Evolutionary conservation across 2,888 invertebrate genomes (phyloP).

Genomic region (Agapostemon virescens): DNA sequence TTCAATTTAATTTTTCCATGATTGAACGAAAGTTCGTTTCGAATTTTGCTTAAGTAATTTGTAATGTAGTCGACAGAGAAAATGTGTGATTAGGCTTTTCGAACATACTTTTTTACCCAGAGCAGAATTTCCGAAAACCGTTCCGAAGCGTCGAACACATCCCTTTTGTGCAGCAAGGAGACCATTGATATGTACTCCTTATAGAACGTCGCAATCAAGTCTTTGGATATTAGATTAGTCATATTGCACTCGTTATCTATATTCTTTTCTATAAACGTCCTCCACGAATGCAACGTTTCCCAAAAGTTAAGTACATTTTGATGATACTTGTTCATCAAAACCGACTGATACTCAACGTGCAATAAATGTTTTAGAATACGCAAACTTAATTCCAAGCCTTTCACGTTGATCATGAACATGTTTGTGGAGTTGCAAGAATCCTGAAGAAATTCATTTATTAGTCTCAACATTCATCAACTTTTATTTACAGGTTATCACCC

Average conservation of each 20-base stretch:
- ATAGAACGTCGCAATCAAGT: conserved; percentile 52
- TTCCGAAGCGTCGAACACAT: conserved; percentile 53
- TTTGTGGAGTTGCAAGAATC: not conserved
- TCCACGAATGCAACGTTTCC: conserved; percentile 46
- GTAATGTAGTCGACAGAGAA: not conserved
- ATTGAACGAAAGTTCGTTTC: no score
- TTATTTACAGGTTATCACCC: not conserved
- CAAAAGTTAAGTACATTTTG: conserved; percentile 55
- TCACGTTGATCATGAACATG: conserved; percentile 24
- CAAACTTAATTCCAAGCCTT: conserved; percentile 49
- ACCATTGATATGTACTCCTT: conserved; percentile 58
- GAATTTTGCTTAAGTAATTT: not conserved
- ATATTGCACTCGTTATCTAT: conserved; percentile 15
- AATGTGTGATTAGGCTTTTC: not conserved
- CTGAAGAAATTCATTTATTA: conserved; percentile 25
- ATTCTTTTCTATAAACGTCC: conserved; percentile 50
- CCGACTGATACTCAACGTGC: conserved; percentile 42
- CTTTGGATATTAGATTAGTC: conserved; percentile 34
- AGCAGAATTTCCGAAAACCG: conserved; percentile 53
- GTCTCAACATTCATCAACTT: not conserved
- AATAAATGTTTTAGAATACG: conserved; percentile 55
- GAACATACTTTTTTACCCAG: conserved; percentile 57
- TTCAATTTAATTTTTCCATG: not conserved
- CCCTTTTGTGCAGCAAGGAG: conserved; percentile 51
- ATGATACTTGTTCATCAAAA: conserved; percentile 56